Percentiles rank a stretch among this genome's conserved stretches.
Evolutionary conservation across 2,113 vertebrate species (phyloP).

Genomic region (Thunnus maccoyii): DNA sequence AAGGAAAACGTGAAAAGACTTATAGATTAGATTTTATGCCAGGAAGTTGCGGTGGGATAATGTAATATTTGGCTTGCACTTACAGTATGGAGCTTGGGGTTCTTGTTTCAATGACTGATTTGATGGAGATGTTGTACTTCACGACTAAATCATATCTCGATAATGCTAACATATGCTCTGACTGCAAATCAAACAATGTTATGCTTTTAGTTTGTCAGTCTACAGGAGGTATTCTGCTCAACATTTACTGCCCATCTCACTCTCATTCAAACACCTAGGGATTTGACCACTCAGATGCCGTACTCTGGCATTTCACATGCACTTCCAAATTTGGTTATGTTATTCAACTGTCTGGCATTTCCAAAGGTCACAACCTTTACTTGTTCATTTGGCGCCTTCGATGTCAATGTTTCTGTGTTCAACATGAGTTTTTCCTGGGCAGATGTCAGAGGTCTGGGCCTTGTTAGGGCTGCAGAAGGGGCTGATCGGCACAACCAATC

Average conservation of each 20-base stretch:
- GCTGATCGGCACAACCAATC: slow-evolving; percentile 56
- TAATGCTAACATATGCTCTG: slow-evolving; percentile 23
- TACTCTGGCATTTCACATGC: slow-evolving; percentile 82
- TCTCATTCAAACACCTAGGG: slow-evolving; percentile 41
- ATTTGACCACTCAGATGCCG: slow-evolving; percentile 61
- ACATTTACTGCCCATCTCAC: slow-evolving; percentile 41
- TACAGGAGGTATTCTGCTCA: neutral
- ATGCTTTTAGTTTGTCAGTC: neutral
- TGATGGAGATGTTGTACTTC: slow-evolving; percentile 32
- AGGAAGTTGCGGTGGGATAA: slow-evolving; percentile 53
- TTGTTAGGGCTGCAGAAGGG: slow-evolving; percentile 58
- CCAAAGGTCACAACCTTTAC: slow-evolving; percentile 86
- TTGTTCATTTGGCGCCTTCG: slow-evolving; percentile 74
- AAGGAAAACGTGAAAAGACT: slow-evolving; percentile 62
- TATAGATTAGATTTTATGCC: slow-evolving; percentile 65
- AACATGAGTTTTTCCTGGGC: slow-evolving; percentile 71
- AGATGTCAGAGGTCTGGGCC: slow-evolving; percentile 67
- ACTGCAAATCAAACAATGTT: slow-evolving; percentile 25
- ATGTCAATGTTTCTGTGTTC: slow-evolving; percentile 78
- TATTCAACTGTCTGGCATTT: slow-evolving; percentile 85
- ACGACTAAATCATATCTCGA: slow-evolving; percentile 37
- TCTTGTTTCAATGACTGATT: slow-evolving; percentile 39
- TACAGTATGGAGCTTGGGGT: neutral
- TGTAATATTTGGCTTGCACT: slow-evolving; percentile 61
- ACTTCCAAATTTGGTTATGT: slow-evolving; percentile 75